Evolutionary conservation across 2,113 vertebrate species (phyloP), one percentile per base, ranked within the genome.

Genomic region (Columbina picui): DNA sequence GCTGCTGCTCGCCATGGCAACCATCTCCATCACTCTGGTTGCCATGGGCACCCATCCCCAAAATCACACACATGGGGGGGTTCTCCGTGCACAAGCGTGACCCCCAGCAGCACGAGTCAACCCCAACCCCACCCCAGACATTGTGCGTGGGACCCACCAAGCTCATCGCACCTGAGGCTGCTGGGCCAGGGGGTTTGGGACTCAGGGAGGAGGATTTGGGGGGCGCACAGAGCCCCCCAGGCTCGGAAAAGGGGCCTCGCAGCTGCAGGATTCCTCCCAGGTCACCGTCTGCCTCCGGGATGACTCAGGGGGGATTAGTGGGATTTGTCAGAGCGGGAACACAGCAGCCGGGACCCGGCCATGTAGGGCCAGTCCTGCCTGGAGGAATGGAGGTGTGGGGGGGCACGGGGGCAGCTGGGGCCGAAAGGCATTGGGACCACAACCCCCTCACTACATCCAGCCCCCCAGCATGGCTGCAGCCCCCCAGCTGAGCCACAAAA

Each of bases 231-330:
- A 70, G 45, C 43, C 45, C 73, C 84, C 81, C 9, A 0, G 26
- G 38, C 60, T 47, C 8, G 0, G 8, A 82, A 45, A 49, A 85
- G 79, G 49, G 19, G 70, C 93, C 93, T 50, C 39, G 3, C 36
- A 21, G 76, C 89, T 27, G 18, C 4, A 2, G 92, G 92, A 96
- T 97, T 97, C 95, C 60, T 95, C 76, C 59, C 93, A 8, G 95
- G 94, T 95, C 95, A 97, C 75, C 18, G 36, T 75, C 68, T 63
- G 95, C 86, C 76, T 63, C 38, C 4, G 12, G 89, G 88, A 92
- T 97, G 96, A 95, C 95, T 97, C 95, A 97, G 91, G 90, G 87
- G 78, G 95, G 95, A 96, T 97, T 97, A 96, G 80, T 43, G 95
- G 90, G 96, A 96, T 97, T 95, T 93, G 83, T 21, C 4, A 0